Evolutionary conservation across 2,888 invertebrate species (phyloP).

Genomic region (Ferdinandea cuprea): DNA sequence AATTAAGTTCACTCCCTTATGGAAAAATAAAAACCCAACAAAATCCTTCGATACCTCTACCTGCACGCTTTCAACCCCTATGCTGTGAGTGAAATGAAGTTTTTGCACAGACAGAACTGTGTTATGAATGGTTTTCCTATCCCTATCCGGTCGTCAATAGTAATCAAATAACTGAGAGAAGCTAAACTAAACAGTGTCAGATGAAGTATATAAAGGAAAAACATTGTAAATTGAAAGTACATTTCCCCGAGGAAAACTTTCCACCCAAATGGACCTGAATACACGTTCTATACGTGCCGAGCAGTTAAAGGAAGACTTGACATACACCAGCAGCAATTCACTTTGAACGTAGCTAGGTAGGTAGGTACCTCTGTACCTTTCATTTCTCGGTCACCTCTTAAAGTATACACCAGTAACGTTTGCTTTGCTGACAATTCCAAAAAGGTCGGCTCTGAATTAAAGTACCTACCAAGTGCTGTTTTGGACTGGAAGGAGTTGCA

Average conservation of each 20-base stretch:
- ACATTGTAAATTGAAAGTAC: slow-evolving; percentile 57
- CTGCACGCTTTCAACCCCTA: not conserved
- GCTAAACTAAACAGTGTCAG: slow-evolving; percentile 57
- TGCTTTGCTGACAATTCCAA: not conserved
- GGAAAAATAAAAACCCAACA: slow-evolving; percentile 24
- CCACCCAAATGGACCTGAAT: slow-evolving; percentile 42
- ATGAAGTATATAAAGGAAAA: slow-evolving; percentile 38
- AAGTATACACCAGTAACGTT: slow-evolving; percentile 21
- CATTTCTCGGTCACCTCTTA: slow-evolving; percentile 42
- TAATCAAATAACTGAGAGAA: slow-evolving; percentile 59
- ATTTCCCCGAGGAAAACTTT: slow-evolving; percentile 50
- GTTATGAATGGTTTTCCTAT: slow-evolving; percentile 3
- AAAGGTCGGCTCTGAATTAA: not conserved
- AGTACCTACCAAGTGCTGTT: not conserved
- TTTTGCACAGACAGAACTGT: slow-evolving; percentile 25
- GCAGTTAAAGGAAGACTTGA: slow-evolving; percentile 35
- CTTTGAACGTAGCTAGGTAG: no score
- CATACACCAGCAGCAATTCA: slow-evolving; percentile 23
- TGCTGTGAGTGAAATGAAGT: not conserved
- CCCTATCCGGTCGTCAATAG: slow-evolving; percentile 56
- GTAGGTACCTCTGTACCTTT: no score
- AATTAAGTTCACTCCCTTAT: slow-evolving; percentile 59
- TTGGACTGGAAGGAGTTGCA: no score
- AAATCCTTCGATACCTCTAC: not conserved
- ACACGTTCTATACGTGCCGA: slow-evolving; percentile 33